Base-by-base conservation (phyloP, 2,888 invertebrate genomes). In the Dolichopus griseipennis region DNA sequence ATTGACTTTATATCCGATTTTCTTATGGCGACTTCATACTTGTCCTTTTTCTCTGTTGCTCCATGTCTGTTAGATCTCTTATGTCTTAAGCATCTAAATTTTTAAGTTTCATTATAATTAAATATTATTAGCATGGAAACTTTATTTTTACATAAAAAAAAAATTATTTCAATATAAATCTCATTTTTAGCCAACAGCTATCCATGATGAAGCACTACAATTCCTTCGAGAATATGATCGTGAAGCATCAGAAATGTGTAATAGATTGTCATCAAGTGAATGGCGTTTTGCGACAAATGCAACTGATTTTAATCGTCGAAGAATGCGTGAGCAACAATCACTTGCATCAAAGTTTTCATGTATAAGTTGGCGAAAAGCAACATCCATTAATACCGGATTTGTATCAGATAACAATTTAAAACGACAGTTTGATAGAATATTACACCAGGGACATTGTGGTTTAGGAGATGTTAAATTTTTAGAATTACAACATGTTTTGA, bases 261-360 rank as follows among this genome's bases (percentile, higher is more conserved):
- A 88, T 76, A 83, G 86, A 71, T 88, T 90, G 2, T 88, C 86
- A 66, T 86, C 85, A 72, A 86, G 89, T 0, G 89, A 90, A 75
- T 91, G 91, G 91, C 85, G 85, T 68, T 91, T 88, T 76, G 88
- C 89, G 9, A 91, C 90, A 8, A 91, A 91, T 78, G 87, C 90
- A 72, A 90, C 90, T 0, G 90, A 90, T 67, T 79, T 80, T 71
- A 91, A 90, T 79, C 85, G 87, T 4, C 83, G 89, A 1, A 82
- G 86, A 67, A 90, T 91, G 90, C 78, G 86, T 1, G 90, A 91
- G 69, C 89, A 89, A 74, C 85, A 90, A 79, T 85, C 86, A 1
- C 79, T 89, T 7, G 87, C 88, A 76, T 84, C 87, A 68, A 90
- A 90, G 80, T 91, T 92, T 74, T 89, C 91, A 74, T 84, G 88